Conservation (phyloP, 2,797 vertebrate species). For the Ataeniobius toweri region DNA sequence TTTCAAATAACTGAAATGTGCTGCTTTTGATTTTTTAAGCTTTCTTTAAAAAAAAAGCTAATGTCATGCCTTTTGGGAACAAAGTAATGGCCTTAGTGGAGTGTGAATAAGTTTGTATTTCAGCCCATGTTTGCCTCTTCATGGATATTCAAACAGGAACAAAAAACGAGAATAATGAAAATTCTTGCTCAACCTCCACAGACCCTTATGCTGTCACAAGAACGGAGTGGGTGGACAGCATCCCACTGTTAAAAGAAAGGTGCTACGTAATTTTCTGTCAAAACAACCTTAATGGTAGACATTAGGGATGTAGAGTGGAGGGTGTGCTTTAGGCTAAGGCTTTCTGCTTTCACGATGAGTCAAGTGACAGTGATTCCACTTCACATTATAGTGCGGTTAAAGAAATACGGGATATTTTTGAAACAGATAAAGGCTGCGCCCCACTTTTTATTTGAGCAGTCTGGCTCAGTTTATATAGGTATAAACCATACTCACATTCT, state of each 20-base stretch:
- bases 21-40: not conserved
- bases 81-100: not conserved
- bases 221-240: constrained; percentile 42
- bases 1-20: constrained; percentile 12
- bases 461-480: not conserved
- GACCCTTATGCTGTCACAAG: constrained; percentile 21
- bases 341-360: constrained; percentile 46
- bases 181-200: constrained; percentile 29
- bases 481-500: not conserved
- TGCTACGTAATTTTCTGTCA: constrained; percentile 57
- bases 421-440: constrained; percentile 10
- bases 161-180: constrained; percentile 42
- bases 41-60: constrained; percentile 25
- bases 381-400: constrained; percentile 4
- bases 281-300: constrained; percentile 59
- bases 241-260: constrained; percentile 48
- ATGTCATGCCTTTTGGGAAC: not conserved
- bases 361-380: constrained; percentile 44
- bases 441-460: not conserved
- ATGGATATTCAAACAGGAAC: constrained; percentile 26
- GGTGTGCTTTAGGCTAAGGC: constrained; percentile 16
- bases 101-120: not conserved
- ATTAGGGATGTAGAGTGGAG: constrained; percentile 48
- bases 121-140: constrained; percentile 4
- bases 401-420: constrained; percentile 13